A percentile compares a stretch with the other conserved stretches of the same genome.
Evolutionary conservation across 2,888 invertebrate species (phyloP).

Genomic region (Phalangium opilio): DNA sequence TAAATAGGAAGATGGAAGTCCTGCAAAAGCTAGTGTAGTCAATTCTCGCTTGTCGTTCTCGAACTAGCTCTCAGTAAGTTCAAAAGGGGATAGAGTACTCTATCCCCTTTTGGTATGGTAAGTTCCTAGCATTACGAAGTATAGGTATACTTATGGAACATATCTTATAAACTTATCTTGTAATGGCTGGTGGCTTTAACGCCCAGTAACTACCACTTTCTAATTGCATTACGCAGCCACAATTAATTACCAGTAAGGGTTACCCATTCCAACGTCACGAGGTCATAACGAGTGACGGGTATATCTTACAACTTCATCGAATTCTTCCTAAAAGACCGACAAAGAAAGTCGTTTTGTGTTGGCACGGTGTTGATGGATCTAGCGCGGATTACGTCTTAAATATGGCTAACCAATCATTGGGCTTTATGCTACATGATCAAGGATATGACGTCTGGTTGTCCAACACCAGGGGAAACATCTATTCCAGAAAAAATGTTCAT

Average conservation of each 20-base stretch:
- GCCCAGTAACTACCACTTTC: too few species aligned
- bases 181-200: too few species aligned
- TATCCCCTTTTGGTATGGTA: too few species aligned
- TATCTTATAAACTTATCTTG: too few species aligned
- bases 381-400: constrained; percentile 31
- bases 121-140: too few species aligned
- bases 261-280: constrained; percentile 17
- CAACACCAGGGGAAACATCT: constrained; percentile 37
- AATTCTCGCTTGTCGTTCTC: too few species aligned
- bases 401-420: constrained; percentile 29
- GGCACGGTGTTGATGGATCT: constrained; percentile 32
- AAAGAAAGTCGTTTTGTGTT: constrained; percentile 27
- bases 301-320: constrained; percentile 13
- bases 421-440: constrained; percentile 17
- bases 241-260: constrained; percentile 15
- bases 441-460: constrained; percentile 41
- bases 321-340: constrained; percentile 11
- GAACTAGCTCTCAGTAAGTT: too few species aligned
- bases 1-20: too few species aligned
- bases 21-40: too few species aligned
- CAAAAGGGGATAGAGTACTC: too few species aligned
- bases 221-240: too few species aligned
- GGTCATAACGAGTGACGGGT: constrained; percentile 17
- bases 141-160: too few species aligned
- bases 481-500: constrained; percentile 30